Evolutionary conservation across 2,113 vertebrate genomes (phyloP), one percentile per base, ranked within the genome.

Genomic region (Microtus ochrogaster): DNA sequence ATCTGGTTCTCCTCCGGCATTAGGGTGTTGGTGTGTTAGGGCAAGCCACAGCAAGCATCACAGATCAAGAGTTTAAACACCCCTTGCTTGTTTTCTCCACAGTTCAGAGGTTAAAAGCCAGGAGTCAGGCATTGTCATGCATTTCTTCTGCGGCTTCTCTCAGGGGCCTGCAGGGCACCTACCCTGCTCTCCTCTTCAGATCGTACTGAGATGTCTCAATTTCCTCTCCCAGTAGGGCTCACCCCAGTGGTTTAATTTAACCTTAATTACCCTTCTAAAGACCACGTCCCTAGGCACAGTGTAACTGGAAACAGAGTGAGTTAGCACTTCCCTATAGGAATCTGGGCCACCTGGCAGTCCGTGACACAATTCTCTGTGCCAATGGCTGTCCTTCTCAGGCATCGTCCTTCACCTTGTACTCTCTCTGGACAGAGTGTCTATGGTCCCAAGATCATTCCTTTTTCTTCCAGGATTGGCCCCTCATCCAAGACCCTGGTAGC

Each of bases 401-500:
- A 5, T 14, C 5, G 3, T 3, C 21, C 39, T 7, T 33, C 1
- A 1, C 76, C 63, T 52, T 10, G 17, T 21, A 79, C 30, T 86
- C 58, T 63, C 11, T 9, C 36, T 65, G 0, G 16, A 49, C 9
- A 1, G 41, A 22, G 4, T 11, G 4, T 26, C 39, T 79, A 28
- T 7, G 4, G 5, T 86, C 33, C 88, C 3, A 47, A 39, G 79
- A 74, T 6, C 1, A 7, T n/a, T 11, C 19, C 13, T 17, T 12
- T 2, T 22, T 52, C 68, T 47, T 70, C 30, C 16, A 74, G 65
- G 24, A 9, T 1, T 7, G 76, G 49, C 21, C 39, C 7, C 36
- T 49, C 24, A 0, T 5, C 4, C 0, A 0, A 10, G 55, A 12
- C 26, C 44, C 90, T 30, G 17, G 7, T 0, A 9, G 39, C 30